Base-by-base conservation (phyloP, 2,113 vertebrate genomes). In the Pyxicephalus adspersus region DNA sequence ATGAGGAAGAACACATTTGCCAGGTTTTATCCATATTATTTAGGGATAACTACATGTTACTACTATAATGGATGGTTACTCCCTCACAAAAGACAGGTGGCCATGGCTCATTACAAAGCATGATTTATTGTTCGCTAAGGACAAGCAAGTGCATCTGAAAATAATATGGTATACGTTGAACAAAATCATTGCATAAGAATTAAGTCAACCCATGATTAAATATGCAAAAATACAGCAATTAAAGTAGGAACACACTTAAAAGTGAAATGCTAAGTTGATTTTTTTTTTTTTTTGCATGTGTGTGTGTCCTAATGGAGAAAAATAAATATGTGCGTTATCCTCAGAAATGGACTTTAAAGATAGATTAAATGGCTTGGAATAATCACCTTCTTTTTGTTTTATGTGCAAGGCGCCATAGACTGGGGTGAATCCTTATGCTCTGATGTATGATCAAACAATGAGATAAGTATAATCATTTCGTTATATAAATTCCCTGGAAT, bases 101-200 rank as follows among this genome's bases (percentile, higher is more conserved):
- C 71, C 52, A 23, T 70, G 63, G 80, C 61, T 82, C 72, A 66
- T 75, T 75, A 66, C 64, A 81, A 29, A 75, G 29, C 20, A 25
- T 81, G 80, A 58, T 74, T 74, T 81, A 74, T 75, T 82, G 80
- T 64, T 66, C 57, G 70, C 65, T 75, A 82, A 82, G 71, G 70
- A 82, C 80, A 82, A 66, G 63, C 80, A 75, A 82, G 71, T 82
- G 80, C 80, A 82, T 82, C 80, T 82, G 80, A 82, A 82, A 82
- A 82, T 82, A 71, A 75, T 75, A 82, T 71, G 68, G 80, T 82
- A 75, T 75, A 82, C 80, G 75, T 82, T 75, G 58, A 66, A 65
- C 80, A 82, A 57, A 82, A 82, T 75, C 80, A 75, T 66, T 70
- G 64, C 80, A 75, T 58, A 66, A 52, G 52, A 73, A 81, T 81